Evolutionary conservation across 2,113 vertebrate species (phyloP).

Genomic region (Oryzias woworae): DNA sequence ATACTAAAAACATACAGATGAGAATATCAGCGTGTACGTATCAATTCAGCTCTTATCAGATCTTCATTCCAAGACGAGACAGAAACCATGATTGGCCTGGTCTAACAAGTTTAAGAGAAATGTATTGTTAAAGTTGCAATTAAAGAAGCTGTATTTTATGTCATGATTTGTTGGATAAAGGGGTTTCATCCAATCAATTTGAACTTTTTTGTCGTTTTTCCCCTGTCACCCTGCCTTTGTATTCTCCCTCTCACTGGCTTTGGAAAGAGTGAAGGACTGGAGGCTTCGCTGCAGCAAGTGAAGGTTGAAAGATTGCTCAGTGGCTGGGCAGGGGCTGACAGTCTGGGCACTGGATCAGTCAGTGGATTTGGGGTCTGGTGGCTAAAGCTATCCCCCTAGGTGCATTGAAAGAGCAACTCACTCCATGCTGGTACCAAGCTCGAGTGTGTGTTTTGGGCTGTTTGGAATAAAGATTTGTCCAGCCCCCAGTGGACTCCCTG

Average conservation of each 20-base stretch:
- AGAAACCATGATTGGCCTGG: too few relatives aligned
- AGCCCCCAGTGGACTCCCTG: slow-evolving; percentile 53
- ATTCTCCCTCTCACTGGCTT: background rate
- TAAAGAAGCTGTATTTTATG: too few relatives aligned
- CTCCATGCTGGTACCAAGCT: slow-evolving; percentile 48
- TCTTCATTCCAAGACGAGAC: too few relatives aligned
- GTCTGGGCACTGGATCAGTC: slow-evolving; percentile 79
- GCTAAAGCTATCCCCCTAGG: slow-evolving; percentile 66
- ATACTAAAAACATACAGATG: slow-evolving; percentile 63
- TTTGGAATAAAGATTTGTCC: slow-evolving; percentile 54
- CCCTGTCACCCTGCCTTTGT: background rate
- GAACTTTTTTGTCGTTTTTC: slow-evolving; percentile 4
- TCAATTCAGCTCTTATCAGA: slow-evolving; percentile 47
- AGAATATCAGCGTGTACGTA: slow-evolving; percentile 67
- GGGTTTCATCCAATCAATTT: background rate
- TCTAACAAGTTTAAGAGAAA: too few relatives aligned
- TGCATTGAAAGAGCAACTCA: slow-evolving; percentile 59
- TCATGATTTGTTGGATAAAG: too few relatives aligned
- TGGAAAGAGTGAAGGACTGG: slow-evolving; percentile 24
- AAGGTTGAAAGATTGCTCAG: slow-evolving; percentile 58
- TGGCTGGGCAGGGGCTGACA: slow-evolving; percentile 58
- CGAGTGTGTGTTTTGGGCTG: slow-evolving; percentile 17
- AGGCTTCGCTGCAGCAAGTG: slow-evolving; percentile 48
- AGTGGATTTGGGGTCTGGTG: slow-evolving; percentile 68
- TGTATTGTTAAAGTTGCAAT: too few relatives aligned